Conservation (phyloP, 2,797 vertebrate species). For the Poeciliopsis gracilis region DNA sequence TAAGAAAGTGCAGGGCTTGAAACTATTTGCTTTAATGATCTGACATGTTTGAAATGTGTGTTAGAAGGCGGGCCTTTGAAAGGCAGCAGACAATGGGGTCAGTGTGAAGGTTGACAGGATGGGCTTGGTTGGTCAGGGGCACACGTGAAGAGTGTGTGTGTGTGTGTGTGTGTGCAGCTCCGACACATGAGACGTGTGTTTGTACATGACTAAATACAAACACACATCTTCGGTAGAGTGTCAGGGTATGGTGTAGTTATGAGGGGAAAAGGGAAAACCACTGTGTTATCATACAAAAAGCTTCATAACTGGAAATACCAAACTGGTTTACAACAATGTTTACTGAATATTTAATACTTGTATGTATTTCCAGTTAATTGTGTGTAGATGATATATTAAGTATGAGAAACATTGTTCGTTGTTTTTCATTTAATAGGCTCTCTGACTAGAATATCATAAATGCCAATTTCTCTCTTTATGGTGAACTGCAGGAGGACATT, state of each 20-base stretch:
- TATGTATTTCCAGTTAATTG: neutral
- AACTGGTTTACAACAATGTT: conserved; percentile 23
- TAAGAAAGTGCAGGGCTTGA: neutral
- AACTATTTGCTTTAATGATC: conserved; percentile 4
- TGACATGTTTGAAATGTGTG: conserved; percentile 25
- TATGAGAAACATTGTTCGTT: neutral
- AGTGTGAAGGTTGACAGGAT: conserved; percentile 48
- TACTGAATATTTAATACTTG: neutral
- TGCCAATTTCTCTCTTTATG: neutral
- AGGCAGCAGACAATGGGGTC: conserved; percentile 45
- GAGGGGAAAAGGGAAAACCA: conserved; percentile 50
- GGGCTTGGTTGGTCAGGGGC: conserved; percentile 22
- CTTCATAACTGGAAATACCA: neutral
- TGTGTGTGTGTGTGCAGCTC: conserved; percentile 19
- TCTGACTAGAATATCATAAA: neutral
- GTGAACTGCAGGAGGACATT: neutral
- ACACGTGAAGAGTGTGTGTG: conserved; percentile 14
- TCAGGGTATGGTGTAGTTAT: conserved; percentile 13
- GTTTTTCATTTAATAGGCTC: neutral
- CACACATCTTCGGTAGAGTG: too few species aligned
- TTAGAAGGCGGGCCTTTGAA: neutral
- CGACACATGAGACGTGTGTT: conserved; percentile 30
- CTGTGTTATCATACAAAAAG: conserved; percentile 62
- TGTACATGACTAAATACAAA: conserved; percentile 16
- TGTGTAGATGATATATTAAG: neutral